Percentiles rank a stretch among this genome's conserved stretches.
Evolutionary conservation across 2,888 invertebrate species (phyloP).

Genomic region (Gandaritis pyraliata): DNA sequence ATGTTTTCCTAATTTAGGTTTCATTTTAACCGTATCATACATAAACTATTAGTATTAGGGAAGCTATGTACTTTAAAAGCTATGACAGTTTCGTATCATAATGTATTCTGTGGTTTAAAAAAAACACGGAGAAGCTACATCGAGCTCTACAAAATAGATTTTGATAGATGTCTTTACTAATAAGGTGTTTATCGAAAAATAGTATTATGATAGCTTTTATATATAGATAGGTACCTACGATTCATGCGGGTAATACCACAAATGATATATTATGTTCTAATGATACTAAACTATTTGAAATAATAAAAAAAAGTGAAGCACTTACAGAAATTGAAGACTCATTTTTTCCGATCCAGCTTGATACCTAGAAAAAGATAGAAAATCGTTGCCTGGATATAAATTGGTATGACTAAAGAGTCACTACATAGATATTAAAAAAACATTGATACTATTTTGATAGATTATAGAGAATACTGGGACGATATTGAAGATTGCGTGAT

Average conservation of each 20-base stretch:
- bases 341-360: conserved; percentile 37
- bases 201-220: too few relatives aligned
- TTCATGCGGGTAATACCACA: conserved; percentile 2
- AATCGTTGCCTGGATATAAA: conserved; percentile 29
- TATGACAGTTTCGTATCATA: too few relatives aligned
- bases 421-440: background rate
- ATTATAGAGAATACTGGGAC: too few relatives aligned
- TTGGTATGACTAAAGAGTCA: conserved; percentile 13
- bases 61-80: too few relatives aligned
- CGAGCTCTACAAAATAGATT: too few relatives aligned
- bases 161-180: too few relatives aligned
- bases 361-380: conserved; percentile 31
- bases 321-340: conserved; percentile 32
- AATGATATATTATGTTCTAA: conserved; percentile 2
- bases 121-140: too few relatives aligned
- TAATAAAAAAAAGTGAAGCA: conserved; percentile 14
- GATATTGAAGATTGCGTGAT: too few relatives aligned
- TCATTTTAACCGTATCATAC: too few relatives aligned
- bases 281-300: conserved; percentile 9
- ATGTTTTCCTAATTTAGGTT: background rate
- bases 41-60: too few relatives aligned
- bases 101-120: too few relatives aligned
- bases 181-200: too few relatives aligned
- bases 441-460: background rate
- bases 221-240: background rate